Percentiles rank a stretch among this genome's conserved stretches.
phyloP scores from a whole-genome alignment of 2,113 vertebrate species.

The Girardinichthys multiradiatus region DNA sequence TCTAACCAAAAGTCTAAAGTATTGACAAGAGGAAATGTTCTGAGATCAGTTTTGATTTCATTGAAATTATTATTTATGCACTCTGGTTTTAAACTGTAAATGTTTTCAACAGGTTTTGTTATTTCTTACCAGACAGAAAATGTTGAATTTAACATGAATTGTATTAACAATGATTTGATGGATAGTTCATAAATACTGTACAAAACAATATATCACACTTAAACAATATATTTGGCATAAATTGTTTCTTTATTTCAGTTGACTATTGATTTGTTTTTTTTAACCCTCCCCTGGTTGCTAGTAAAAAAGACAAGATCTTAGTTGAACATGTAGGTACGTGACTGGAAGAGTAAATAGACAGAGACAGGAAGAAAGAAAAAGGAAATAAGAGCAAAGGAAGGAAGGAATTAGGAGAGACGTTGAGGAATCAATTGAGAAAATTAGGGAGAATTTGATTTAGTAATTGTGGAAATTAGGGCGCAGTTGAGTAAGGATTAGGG shows the following conservation, averaged over 20 bases:
- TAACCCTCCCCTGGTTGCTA: background rate
- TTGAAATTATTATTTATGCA: background rate
- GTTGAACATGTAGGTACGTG: too few species aligned
- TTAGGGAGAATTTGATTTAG: too few species aligned
- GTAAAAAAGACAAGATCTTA: too few species aligned
- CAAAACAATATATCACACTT: slow-evolving; percentile 37
- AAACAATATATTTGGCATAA: slow-evolving; percentile 48
- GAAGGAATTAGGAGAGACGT: too few species aligned
- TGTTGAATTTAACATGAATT: slow-evolving; percentile 8
- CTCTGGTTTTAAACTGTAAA: background rate
- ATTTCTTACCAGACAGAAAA: background rate
- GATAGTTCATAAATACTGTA: slow-evolving; percentile 5
- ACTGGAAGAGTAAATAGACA: too few species aligned
- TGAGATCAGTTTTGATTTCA: slow-evolving; percentile 73
- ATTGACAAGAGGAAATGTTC: slow-evolving; percentile 73
- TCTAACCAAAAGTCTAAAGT: slow-evolving; percentile 61
- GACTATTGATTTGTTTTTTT: slow-evolving; percentile 47
- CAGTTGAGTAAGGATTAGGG: too few species aligned
- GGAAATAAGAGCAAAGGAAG: too few species aligned
- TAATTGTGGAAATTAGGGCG: too few species aligned
- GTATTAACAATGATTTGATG: background rate
- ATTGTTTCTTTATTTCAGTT: slow-evolving; percentile 1
- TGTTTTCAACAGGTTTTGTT: background rate
- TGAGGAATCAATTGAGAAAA: too few species aligned
- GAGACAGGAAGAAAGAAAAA: too few species aligned